Percentiles rank a stretch among this genome's conserved stretches.
phyloP scores from a whole-genome alignment of 1,140 invertebrate species.

The Papilio machaon region DNA sequence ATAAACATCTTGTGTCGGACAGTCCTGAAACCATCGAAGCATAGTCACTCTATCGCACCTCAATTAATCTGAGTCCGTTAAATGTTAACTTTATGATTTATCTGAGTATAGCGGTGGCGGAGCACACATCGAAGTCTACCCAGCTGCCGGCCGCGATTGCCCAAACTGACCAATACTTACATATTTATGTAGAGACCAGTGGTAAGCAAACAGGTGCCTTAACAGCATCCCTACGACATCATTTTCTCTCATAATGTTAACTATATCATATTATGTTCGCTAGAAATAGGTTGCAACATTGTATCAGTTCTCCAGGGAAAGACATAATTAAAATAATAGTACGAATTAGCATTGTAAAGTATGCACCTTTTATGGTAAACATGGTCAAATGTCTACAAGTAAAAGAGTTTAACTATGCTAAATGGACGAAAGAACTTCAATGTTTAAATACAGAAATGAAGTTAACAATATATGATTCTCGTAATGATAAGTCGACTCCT shows the following conservation, averaged over 20 bases:
- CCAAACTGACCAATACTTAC: constrained; percentile 29
- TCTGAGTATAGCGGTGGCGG: constrained; percentile 2
- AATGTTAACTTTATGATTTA: constrained; percentile 35
- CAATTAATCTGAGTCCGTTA: constrained; percentile 32
- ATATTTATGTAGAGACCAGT: constrained; percentile 29
- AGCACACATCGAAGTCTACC: not conserved
- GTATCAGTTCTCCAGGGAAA: not conserved
- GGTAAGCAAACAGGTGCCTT: constrained; percentile 10
- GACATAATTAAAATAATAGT: not conserved
- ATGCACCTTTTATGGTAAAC: not conserved
- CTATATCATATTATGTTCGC: not conserved
- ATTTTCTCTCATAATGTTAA: constrained; percentile 10
- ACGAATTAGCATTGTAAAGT: not conserved
- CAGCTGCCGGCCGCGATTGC: constrained; percentile 20
- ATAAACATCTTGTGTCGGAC: not conserved
- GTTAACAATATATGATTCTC: too few species aligned
- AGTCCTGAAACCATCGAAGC: not conserved
- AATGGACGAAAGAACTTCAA: not conserved
- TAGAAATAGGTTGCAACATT: not conserved
- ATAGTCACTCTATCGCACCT: constrained; percentile 15
- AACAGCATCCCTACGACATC: constrained; percentile 9
- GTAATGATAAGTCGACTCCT: not conserved
- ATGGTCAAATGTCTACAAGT: not conserved
- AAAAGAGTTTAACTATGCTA: not conserved
- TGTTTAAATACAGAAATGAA: too few species aligned